Base-by-base conservation (phyloP, 1,140 invertebrate genomes). In the Akabosia matsudoensis region DNA sequence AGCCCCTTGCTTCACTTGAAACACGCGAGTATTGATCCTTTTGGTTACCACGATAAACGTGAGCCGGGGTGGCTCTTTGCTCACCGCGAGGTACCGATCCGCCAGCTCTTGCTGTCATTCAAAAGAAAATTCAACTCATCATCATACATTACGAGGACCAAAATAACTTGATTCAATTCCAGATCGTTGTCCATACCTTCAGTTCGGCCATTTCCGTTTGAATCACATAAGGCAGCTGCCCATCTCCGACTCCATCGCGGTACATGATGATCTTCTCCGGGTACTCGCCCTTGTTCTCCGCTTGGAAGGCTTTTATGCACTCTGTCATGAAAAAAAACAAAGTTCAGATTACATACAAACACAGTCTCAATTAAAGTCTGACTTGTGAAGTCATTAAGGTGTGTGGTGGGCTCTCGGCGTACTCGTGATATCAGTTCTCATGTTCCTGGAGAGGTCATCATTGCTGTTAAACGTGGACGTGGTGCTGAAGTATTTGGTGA, bases 201-300 rank as follows among this genome's bases (percentile, higher is more conserved):
- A 73, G 28, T 13, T 77, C 33, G 70, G 22, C 61, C 10, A 70
- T 13, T 34, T 70, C 67, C 22, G 18, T 14, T 3, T 31, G 10
- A 14, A 28, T 30, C 26, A 70, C 67, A 10, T 24, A 7, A 10
- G 13, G 10, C 0, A 95, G 86, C 83, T 95, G 92, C 0, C 93
- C 93, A 78, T 96, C 93, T 0, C 93, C 92, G 0, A 94, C 92
- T n/a, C 92, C 92, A 82, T 94, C 92, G 0, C 92, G 87, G 82
- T 91, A 94, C 24, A 92, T 87, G 0, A 92, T 82, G 16, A 93
- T 90, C 0, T 85, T 84, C 0, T 82, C 80, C 0, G 90, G 90
- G 1, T 89, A 81, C 0, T 34, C 34, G 0, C 81, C 81, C 22
- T 22, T 26, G 14, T 34, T 70, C 10, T 37, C 31, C 10, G 10